Conservation (phyloP, 2,797 vertebrate species). For the Apogon talboti region DNA sequence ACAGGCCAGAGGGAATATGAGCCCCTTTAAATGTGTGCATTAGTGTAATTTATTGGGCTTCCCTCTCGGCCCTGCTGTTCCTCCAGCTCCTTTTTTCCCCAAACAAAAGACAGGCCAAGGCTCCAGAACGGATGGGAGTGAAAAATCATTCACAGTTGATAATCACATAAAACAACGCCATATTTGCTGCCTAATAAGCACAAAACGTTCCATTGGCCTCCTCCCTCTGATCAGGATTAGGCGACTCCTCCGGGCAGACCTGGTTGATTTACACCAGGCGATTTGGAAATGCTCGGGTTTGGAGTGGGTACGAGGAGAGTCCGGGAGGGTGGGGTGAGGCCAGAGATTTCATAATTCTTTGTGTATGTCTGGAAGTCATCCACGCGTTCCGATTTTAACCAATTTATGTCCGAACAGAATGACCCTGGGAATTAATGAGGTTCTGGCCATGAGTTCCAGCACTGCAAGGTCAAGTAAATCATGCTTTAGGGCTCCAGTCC, state of each 20-base stretch:
- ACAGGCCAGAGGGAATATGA: constrained; percentile 85
- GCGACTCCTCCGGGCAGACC: constrained; percentile 88
- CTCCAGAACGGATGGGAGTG: constrained; percentile 82
- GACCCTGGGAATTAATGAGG: constrained; percentile 99
- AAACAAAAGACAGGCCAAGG: constrained; percentile 84
- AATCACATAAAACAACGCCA: constrained; percentile 93
- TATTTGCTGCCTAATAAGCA: constrained; percentile 97
- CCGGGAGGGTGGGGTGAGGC: constrained; percentile 77
- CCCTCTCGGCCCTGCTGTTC: constrained; percentile 78
- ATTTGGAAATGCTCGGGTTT: constrained; percentile 92
- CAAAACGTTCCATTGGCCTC: constrained; percentile 92
- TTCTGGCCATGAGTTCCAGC: constrained; percentile 91
- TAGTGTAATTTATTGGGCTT: constrained; percentile 86
- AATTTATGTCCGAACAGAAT: constrained; percentile 96
- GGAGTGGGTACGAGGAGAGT: constrained; percentile 79
- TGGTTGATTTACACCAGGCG: constrained; percentile 90
- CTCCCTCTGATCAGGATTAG: constrained; percentile 92
- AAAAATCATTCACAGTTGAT: constrained; percentile 87
- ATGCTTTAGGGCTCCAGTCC: constrained; percentile 87
- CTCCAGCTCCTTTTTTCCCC: constrained; percentile 71
- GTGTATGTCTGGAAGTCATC: constrained; percentile 96
- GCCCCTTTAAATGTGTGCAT: constrained; percentile 88
- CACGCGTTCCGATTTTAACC: constrained; percentile 90
- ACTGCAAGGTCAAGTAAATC: constrained; percentile 97
- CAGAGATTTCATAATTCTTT: constrained; percentile 96